Evolutionary conservation across 2,888 invertebrate species (phyloP), one percentile per base, ranked within the genome.

Genomic region (Stenurella melanura): DNA sequence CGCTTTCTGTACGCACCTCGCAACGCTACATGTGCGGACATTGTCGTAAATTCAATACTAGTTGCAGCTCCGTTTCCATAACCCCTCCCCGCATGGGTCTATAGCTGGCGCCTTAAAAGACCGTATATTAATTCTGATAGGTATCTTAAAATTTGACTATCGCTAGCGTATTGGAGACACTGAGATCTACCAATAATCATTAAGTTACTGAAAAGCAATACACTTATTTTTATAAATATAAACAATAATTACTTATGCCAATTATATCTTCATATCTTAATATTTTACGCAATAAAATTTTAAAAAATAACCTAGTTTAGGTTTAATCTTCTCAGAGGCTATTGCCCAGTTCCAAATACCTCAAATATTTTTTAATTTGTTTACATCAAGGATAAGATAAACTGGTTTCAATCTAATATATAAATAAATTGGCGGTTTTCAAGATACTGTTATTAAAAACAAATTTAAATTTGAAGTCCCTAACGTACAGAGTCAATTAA

Each of bases 371-470:
- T 50, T 15, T 50, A 50, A n/a, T n/a, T 50, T 50, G n/a, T 50
- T 50, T 50, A 50, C 50, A n/a, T 50, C 50, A 50, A 50, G 42
- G 15, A 50, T 50, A 50, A 50, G 50, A 50, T 50, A 50, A 50
- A 50, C 50, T 50, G 4, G 7, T 50, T 50, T 6, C 50, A 50
- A 50, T 50, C 50, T 50, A 15, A 50, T n/a, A 50, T 50, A 50
- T n/a, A 50, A 50, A 50, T 50, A n/a, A 34, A 50, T n/a, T 6
- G 15, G 7, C 50, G 15, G 50, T 50, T 50, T 50, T 50, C 50
- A 15, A 15, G 42, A 42, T 42, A 42, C n/a, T 15, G n/a, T n/a
- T 50, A n/a, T n/a, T n/a, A 50, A 50, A 50, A 50, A 50, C 50
- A 50, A 50, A 50, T 50, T 50, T 3, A 42, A 12, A 42, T n/a